Percentiles rank a stretch among this genome's conserved stretches.
phyloP scores from a whole-genome alignment of 2,888 invertebrate genomes.

The Ormyrus labotus region DNA sequence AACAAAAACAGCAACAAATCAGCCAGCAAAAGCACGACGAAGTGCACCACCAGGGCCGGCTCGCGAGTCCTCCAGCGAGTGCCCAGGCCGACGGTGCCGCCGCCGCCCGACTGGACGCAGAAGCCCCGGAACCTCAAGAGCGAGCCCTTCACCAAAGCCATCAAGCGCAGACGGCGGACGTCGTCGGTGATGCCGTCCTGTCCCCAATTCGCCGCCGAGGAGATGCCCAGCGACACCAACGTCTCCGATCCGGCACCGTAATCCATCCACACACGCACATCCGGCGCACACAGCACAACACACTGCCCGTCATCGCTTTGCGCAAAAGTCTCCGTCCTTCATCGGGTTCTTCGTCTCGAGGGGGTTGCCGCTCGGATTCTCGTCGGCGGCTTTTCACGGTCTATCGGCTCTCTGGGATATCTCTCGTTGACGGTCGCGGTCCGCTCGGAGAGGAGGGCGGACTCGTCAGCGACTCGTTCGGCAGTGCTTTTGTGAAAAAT shows the following conservation, averaged over 20 bases:
- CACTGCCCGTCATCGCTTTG: too few species aligned
- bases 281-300: not conserved
- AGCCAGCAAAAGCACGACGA: not conserved
- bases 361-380: too few species aligned
- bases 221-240: not conserved
- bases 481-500: too few species aligned
- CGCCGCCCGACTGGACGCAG: slow-evolving; percentile 61
- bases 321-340: too few species aligned
- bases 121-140: slow-evolving; percentile 60
- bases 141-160: slow-evolving; percentile 62
- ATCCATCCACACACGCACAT: not conserved
- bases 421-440: too few species aligned
- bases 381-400: too few species aligned
- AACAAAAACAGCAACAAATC: not conserved
- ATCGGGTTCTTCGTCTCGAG: too few species aligned
- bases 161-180: slow-evolving; percentile 52
- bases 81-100: slow-evolving; percentile 63
- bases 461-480: too few species aligned
- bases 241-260: not conserved
- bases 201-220: not conserved
- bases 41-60: too few species aligned
- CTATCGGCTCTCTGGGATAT: too few species aligned
- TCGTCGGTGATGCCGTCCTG: not conserved
- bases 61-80: slow-evolving; percentile 4
- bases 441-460: too few species aligned